These are phyloP conservation scores for Himalopsyche kuldschensis DNA, from an alignment of 2,888 invertebrate genomes.

Conservation along the genomic window DNA sequence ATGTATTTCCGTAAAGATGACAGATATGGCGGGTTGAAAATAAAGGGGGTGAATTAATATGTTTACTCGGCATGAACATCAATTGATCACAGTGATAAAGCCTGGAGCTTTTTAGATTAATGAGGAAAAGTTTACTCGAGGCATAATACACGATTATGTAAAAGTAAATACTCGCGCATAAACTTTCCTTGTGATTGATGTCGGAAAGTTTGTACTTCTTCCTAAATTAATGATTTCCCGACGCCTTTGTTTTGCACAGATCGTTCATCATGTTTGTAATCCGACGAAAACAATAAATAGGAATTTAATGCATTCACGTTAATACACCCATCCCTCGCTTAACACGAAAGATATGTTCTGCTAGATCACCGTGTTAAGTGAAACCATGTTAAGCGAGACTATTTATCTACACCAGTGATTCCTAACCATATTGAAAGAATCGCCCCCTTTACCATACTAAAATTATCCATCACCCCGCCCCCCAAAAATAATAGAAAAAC, in stretches of 20 bases:
- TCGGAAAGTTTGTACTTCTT: constrained; percentile 10
- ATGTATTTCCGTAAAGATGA: too few relatives aligned
- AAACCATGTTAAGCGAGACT: too few relatives aligned
- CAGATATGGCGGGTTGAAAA: not conserved
- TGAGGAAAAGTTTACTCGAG: not conserved
- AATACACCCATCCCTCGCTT: too few relatives aligned
- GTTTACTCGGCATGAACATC: not conserved
- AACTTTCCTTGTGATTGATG: constrained; percentile 4
- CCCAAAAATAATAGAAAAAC: too few relatives aligned
- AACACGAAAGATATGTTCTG: too few relatives aligned
- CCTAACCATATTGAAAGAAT: too few relatives aligned
- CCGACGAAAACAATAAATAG: not conserved
- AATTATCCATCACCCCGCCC: too few relatives aligned
- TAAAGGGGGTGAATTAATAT: not conserved
- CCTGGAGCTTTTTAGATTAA: not conserved
- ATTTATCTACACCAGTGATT: too few relatives aligned
- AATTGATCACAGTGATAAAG: not conserved
- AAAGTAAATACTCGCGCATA: not conserved
- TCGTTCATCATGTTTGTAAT: constrained; percentile 31
- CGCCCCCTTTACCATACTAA: too few relatives aligned
- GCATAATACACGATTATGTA: not conserved
- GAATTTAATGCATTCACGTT: not conserved
- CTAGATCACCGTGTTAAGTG: too few relatives aligned
- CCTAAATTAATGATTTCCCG: constrained; percentile 15
- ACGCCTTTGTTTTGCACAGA: constrained; percentile 9